phyloP scores from a whole-genome alignment of 2,888 invertebrate species.

The Alloplasta piceator region DNA sequence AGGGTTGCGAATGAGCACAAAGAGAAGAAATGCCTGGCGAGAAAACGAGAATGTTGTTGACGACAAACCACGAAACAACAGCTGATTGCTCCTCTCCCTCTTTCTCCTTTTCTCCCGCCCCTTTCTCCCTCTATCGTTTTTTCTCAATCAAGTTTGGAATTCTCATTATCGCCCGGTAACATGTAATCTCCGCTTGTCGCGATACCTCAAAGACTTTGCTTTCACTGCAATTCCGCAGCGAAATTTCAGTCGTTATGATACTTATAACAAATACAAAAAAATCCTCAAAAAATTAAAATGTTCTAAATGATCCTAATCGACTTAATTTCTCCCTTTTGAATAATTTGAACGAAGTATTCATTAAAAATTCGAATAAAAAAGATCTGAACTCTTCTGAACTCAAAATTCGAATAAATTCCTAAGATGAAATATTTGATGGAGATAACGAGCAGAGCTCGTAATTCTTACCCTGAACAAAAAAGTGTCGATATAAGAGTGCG shows the following conservation, averaged over 20 bases:
- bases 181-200: slow-evolving; percentile 44
- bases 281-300: neutral
- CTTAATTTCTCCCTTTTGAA: too few species aligned
- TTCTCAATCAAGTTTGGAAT: slow-evolving; percentile 46
- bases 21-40: slow-evolving; percentile 18
- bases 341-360: neutral
- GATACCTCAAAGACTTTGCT: slow-evolving; percentile 27
- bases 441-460: neutral
- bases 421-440: neutral
- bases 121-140: neutral
- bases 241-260: slow-evolving; percentile 7
- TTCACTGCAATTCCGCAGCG: slow-evolving; percentile 22
- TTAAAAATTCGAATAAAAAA: neutral
- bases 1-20: too few species aligned
- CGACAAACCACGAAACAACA: slow-evolving; percentile 46
- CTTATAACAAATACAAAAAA: neutral
- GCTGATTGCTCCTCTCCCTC: slow-evolving; percentile 17
- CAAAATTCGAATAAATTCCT: too few species aligned
- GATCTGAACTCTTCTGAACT: too few species aligned
- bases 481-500: neutral
- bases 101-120: neutral
- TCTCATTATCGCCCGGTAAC: slow-evolving; percentile 46
- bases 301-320: neutral
- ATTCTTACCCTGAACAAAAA: neutral
- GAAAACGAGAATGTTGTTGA: slow-evolving; percentile 27